Percentiles rank a stretch among this genome's conserved stretches.
These are phyloP conservation scores for Argya squamiceps DNA, from an alignment of 2,797 vertebrate species.

Conservation along the genomic window DNA sequence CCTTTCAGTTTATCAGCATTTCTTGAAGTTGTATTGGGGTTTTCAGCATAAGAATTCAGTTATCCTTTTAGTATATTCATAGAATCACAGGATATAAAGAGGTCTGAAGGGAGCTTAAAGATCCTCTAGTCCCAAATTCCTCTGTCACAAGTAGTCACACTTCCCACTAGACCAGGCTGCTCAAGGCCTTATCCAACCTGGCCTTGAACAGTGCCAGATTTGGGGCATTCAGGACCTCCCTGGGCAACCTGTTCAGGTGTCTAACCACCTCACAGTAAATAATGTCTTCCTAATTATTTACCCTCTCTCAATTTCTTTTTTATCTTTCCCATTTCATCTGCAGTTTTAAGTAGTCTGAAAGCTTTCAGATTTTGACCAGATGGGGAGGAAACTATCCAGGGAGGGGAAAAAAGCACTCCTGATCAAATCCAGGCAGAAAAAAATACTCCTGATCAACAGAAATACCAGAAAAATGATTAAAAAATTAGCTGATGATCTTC, in stretches of 20 bases:
- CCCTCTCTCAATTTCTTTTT: background rate
- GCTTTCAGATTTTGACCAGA: background rate
- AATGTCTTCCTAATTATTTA: background rate
- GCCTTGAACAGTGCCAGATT: background rate
- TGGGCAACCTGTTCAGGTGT: accelerated
- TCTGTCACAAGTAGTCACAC: background rate
- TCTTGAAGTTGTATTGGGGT: background rate
- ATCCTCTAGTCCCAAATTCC: background rate
- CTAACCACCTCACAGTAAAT: background rate
- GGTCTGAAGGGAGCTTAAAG: background rate
- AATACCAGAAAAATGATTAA: background rate
- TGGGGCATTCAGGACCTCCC: background rate
- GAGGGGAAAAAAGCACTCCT: background rate
- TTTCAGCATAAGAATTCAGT: background rate
- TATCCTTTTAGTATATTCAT: background rate
- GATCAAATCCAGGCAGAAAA: background rate
- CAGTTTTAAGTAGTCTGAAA: background rate
- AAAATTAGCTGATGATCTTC: background rate
- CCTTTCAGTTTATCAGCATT: background rate
- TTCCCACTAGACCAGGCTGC: background rate
- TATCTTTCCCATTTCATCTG: background rate
- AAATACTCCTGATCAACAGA: background rate
- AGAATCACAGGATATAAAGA: background rate
- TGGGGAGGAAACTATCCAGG: background rate
- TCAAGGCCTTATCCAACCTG: background rate